These are phyloP conservation scores for western clawed frog (Xenopus tropicalis) DNA, from an alignment of 2,113 vertebrate genomes.

Conservation along the genomic window DNA sequence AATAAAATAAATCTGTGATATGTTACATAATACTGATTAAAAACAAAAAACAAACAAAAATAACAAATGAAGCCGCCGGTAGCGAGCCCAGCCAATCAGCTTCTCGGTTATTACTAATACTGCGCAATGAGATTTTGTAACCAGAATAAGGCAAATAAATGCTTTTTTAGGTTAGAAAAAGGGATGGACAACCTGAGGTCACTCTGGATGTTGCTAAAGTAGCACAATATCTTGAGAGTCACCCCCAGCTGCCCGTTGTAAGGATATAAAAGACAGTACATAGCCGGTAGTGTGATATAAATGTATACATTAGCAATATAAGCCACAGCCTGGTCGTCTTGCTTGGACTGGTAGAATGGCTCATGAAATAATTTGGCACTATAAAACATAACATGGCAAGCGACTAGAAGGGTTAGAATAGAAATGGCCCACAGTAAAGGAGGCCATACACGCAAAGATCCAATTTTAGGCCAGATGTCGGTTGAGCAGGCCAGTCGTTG, in stretches of 20 bases:
- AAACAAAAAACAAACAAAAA: conserved; percentile 41
- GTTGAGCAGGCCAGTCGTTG: no score
- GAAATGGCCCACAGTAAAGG: no score
- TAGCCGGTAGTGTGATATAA: neutral
- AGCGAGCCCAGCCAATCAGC: conserved; percentile 62
- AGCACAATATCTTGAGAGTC: no score
- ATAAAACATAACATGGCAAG: neutral
- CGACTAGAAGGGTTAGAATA: no score
- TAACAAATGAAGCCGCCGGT: conserved; percentile 44
- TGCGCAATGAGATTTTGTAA: conserved; percentile 47
- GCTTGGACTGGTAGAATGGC: neutral
- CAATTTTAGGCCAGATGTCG: no score
- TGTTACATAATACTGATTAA: conserved; percentile 79
- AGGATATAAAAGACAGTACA: conserved; percentile 13
- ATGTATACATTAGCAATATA: conserved; percentile 33
- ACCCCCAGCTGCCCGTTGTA: no score
- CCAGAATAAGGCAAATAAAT: conserved; percentile 12
- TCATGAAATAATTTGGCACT: neutral
- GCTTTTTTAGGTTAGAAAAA: conserved; percentile 9
- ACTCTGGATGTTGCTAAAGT: no score
- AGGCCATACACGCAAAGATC: no score
- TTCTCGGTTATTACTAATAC: conserved; percentile 50
- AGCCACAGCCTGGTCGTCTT: neutral
- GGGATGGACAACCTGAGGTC: no score
- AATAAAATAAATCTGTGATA: conserved; percentile 84